Evolutionary conservation across 2,113 vertebrate genomes (phyloP).

Genomic region (Mormyrus iriodes): DNA sequence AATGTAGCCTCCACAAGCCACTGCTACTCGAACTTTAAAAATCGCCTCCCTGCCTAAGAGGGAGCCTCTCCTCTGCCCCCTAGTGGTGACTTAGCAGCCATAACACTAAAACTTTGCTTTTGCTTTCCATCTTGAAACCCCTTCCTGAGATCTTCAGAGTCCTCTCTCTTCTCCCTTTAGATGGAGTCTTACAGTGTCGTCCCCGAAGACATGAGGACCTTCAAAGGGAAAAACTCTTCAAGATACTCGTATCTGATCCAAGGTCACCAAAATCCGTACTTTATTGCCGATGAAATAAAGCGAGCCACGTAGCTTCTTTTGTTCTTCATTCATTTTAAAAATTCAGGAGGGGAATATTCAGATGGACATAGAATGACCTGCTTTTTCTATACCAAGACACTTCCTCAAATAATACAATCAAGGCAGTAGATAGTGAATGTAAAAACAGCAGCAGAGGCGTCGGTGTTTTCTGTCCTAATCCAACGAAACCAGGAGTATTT

Average conservation of each 20-base stretch:
- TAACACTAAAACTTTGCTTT: neutral
- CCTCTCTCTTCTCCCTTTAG: conserved; percentile 37
- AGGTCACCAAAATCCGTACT: conserved; percentile 69
- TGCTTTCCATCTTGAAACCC: neutral
- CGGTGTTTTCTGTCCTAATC: neutral
- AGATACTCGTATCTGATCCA: conserved; percentile 65
- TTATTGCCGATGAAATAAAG: conserved; percentile 48
- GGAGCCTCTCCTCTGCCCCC: neutral
- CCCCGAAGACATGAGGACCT: conserved; percentile 55
- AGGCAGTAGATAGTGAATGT: neutral
- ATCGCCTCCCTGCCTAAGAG: neutral
- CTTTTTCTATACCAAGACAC: neutral
- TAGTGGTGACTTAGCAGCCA: neutral
- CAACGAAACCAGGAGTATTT: neutral
- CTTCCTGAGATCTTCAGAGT: neutral
- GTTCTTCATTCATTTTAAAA: neutral
- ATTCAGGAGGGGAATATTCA: neutral
- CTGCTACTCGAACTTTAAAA: neutral
- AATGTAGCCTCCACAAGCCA: neutral
- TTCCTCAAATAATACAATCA: neutral
- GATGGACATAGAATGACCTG: neutral
- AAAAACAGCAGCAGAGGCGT: neutral
- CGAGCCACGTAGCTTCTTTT: conserved; percentile 32
- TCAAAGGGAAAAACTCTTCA: conserved; percentile 54
- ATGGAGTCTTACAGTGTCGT: conserved; percentile 55